Percentiles rank a stretch among this genome's conserved stretches.
Conservation (phyloP, 2,797 vertebrate species). For the Oreonectes daqikongensis region DNA sequence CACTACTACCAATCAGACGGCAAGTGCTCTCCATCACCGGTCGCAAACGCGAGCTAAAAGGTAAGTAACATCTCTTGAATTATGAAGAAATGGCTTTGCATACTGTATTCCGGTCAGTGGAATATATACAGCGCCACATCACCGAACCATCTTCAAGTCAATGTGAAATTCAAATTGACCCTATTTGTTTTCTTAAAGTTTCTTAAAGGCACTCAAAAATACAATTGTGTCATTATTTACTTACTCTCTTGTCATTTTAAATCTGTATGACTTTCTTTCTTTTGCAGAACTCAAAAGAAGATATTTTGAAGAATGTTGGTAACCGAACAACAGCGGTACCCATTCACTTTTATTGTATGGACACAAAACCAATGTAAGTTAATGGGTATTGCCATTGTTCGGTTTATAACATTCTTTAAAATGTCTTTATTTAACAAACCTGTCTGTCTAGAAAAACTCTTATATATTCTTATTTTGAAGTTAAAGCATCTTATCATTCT, state of each 20-base stretch:
- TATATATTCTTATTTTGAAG: too few species aligned
- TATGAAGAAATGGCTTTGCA: not conserved
- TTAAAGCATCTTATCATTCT: too few species aligned
- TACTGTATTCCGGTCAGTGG: not conserved
- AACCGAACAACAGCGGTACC: too few species aligned
- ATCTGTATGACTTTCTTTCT: too few species aligned
- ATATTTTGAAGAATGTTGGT: not conserved
- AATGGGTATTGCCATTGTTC: too few species aligned
- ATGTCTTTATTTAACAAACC: not conserved
- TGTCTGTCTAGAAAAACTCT: not conserved
- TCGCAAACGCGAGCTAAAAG: slow-evolving; percentile 13
- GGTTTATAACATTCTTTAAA: not conserved
- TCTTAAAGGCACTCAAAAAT: too few species aligned
- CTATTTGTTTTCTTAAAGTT: not conserved
- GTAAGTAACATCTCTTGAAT: not conserved
- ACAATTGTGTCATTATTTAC: too few species aligned
- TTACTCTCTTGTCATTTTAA: too few species aligned
- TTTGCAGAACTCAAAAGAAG: too few species aligned
- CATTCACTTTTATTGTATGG: too few species aligned
- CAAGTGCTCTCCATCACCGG: slow-evolving; percentile 15
- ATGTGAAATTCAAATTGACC: not conserved
- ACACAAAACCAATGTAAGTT: too few species aligned
- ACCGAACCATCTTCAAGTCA: not conserved
- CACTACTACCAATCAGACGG: slow-evolving; percentile 23
- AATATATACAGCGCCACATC: not conserved